Conservation (phyloP, 2,113 vertebrate genomes). For the Glaucomys volans region DNA sequence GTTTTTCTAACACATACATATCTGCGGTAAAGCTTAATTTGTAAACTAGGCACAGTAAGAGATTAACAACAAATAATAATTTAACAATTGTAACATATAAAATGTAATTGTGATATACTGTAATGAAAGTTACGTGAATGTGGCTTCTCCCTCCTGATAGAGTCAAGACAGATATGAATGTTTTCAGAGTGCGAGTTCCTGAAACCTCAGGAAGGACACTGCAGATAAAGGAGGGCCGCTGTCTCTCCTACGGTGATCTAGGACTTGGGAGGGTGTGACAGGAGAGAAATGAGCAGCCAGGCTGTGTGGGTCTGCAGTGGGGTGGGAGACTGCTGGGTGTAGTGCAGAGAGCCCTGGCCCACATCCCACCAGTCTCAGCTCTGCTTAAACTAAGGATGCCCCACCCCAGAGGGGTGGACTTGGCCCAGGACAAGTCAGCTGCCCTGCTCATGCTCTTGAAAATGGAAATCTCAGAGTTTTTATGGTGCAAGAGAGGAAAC, state of each 20-base stretch:
- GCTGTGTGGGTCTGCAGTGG: neutral
- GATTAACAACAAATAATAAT: neutral
- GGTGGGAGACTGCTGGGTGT: neutral
- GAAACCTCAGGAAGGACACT: neutral
- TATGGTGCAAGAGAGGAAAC: neutral
- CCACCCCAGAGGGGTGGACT: neutral
- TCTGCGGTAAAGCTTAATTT: neutral
- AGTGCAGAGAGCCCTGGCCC: rapidly evolving
- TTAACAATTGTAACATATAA: neutral
- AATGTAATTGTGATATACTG: neutral
- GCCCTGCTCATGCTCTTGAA: neutral
- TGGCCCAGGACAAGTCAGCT: neutral
- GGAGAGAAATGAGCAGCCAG: neutral
- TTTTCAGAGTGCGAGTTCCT: neutral
- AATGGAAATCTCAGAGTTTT: neutral
- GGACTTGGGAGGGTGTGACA: too few relatives aligned
- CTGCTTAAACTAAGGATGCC: neutral
- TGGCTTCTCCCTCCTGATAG: neutral
- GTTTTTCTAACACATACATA: neutral
- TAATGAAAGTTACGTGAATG: neutral
- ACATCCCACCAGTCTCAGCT: too few relatives aligned
- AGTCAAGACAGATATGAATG: neutral
- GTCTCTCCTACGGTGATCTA: neutral
- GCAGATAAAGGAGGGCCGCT: neutral
- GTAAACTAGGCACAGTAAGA: neutral